A percentile compares a stretch with the other conserved stretches of the same genome.
These are phyloP conservation scores for Megaceryle alcyon DNA, from an alignment of 2,797 vertebrate species.

Conservation along the genomic window DNA sequence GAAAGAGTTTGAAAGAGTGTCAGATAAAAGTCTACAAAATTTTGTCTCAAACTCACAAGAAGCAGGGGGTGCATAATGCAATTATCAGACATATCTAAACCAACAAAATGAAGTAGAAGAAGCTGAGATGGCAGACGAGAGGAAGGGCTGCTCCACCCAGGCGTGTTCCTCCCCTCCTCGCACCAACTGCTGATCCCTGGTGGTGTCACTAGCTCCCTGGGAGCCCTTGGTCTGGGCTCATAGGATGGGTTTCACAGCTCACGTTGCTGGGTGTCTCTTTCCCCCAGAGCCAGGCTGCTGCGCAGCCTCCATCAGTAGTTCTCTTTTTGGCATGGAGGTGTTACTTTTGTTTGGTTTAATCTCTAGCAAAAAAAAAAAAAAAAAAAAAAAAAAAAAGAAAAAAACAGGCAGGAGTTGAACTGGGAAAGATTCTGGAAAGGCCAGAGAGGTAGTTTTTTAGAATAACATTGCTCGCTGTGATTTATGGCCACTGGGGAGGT, in stretches of 20 bases:
- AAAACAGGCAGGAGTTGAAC: background rate
- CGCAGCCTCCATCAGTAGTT: background rate
- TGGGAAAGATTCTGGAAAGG: background rate
- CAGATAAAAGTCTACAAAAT: background rate
- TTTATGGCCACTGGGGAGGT: background rate
- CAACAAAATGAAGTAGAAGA: background rate
- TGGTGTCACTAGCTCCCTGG: accelerated
- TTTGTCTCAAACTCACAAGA: background rate
- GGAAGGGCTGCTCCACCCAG: background rate
- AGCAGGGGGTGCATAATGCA: background rate
- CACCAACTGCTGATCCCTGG: background rate
- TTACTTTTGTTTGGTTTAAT: background rate
- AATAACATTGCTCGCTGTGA: background rate
- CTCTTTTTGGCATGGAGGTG: background rate
- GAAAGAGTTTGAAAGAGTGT: background rate
- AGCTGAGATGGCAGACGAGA: background rate
- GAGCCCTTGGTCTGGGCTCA: background rate
- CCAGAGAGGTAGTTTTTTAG: background rate
- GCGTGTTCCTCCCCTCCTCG: background rate
- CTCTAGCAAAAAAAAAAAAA: background rate
- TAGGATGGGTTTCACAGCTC: accelerated
- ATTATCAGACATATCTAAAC: background rate
- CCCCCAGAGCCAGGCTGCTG: background rate
- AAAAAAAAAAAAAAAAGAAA: background rate
- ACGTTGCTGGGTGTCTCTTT: background rate